These are phyloP conservation scores for Chouioia cunea DNA, from an alignment of 2,888 invertebrate species.

Conservation along the genomic window DNA sequence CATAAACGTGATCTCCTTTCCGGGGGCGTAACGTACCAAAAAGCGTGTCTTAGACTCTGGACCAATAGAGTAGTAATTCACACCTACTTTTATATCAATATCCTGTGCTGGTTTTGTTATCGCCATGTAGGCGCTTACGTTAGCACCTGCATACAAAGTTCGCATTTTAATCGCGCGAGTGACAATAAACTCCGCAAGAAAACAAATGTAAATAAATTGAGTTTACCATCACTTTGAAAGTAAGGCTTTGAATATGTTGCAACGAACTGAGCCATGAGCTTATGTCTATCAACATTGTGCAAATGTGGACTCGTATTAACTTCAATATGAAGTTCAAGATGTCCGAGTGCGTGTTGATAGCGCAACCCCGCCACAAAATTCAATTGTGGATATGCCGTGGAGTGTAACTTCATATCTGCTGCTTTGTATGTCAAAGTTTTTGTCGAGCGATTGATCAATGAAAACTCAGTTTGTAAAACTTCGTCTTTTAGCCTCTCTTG, in stretches of 20 bases:
- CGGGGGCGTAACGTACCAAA: slow-evolving; percentile 72
- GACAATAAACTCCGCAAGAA: too few relatives aligned
- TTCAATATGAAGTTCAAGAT: slow-evolving; percentile 79
- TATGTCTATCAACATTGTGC: slow-evolving; percentile 71
- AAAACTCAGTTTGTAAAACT: slow-evolving; percentile 69
- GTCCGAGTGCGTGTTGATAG: slow-evolving; percentile 77
- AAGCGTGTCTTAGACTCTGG: slow-evolving; percentile 71
- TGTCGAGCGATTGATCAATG: slow-evolving; percentile 72
- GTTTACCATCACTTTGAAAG: slow-evolving; percentile 61
- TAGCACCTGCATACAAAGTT: slow-evolving; percentile 70
- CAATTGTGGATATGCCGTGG: slow-evolving; percentile 81
- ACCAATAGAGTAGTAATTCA: slow-evolving; percentile 71
- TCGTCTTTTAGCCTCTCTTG: slow-evolving; percentile 67
- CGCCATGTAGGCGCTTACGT: slow-evolving; percentile 75
- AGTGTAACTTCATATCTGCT: slow-evolving; percentile 78
- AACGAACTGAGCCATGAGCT: slow-evolving; percentile 74
- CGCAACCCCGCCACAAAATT: slow-evolving; percentile 61
- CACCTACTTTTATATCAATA: slow-evolving; percentile 75
- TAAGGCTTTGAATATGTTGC: slow-evolving; percentile 75
- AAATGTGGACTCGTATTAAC: slow-evolving; percentile 77
- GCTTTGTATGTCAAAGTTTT: slow-evolving; percentile 74
- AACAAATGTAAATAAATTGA: too few relatives aligned
- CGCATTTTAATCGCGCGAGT: neutral
- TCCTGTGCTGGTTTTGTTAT: slow-evolving; percentile 77
- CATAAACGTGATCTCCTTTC: slow-evolving; percentile 73